Evolutionary conservation across 64 coral and sea anemone species (phyloP).

Genomic region (Montipora capricornis): DNA sequence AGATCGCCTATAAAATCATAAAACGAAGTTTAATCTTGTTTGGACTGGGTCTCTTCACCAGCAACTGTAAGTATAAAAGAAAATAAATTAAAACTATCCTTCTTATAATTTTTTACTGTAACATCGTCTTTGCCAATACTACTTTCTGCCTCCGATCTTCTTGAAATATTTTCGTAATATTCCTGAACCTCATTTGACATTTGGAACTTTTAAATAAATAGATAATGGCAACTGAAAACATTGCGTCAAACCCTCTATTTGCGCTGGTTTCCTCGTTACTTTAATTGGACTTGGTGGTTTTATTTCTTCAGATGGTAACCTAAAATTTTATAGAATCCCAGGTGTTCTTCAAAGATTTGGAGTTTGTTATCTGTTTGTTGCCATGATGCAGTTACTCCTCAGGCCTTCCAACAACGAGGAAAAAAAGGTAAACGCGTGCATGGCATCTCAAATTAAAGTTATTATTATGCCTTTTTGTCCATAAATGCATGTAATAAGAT

Average conservation of each 20-base stretch:
- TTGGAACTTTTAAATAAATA: too few species aligned
- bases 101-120: background rate
- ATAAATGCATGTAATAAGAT: too few species aligned
- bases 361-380: slow-evolving; percentile 76
- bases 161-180: too few species aligned
- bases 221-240: too few species aligned
- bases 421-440: background rate
- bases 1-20: slow-evolving; percentile 77
- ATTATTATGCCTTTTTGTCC: background rate
- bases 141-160: too few species aligned
- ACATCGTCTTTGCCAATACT: too few species aligned
- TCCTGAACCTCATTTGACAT: too few species aligned
- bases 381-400: slow-evolving; percentile 70
- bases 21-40: slow-evolving; percentile 93
- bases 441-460: background rate
- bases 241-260: background rate
- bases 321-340: slow-evolving; percentile 75
- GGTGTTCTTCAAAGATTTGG: slow-evolving; percentile 85
- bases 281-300: background rate
- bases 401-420: slow-evolving; percentile 15
- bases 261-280: background rate
- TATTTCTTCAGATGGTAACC: slow-evolving; percentile 46
- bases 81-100: background rate
- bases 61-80: slow-evolving; percentile 80
- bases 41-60: slow-evolving; percentile 87